These are phyloP conservation scores for Girardinichthys multiradiatus DNA, from an alignment of 2,113 vertebrate species.

Conservation along the genomic window DNA sequence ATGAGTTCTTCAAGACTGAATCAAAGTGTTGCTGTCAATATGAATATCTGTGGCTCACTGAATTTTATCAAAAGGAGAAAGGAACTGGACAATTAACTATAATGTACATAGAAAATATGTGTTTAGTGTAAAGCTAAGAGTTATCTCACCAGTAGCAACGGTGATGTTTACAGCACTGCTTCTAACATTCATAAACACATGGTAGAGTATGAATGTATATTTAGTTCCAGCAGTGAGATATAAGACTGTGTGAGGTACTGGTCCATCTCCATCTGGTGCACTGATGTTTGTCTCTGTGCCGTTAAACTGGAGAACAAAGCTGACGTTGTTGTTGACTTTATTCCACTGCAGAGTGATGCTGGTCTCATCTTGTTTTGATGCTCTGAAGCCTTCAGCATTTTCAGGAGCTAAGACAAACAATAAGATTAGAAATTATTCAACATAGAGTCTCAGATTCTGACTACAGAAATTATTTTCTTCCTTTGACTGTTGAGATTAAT, in stretches of 20 bases:
- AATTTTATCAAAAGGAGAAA: no score
- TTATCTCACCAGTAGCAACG: constrained; percentile 18
- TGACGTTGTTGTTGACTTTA: neutral
- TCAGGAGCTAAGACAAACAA: neutral
- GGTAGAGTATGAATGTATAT: neutral
- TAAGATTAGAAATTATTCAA: no score
- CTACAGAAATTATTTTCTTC: no score
- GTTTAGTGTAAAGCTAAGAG: no score
- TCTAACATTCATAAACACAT: neutral
- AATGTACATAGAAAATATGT: no score
- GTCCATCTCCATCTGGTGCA: constrained; percentile 1
- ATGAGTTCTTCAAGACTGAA: no score
- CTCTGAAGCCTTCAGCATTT: neutral
- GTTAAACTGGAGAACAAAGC: constrained; percentile 4
- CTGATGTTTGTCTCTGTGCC: constrained; percentile 10
- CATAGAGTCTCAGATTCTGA: no score
- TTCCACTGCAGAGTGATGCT: constrained; percentile 11
- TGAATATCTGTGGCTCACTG: no score
- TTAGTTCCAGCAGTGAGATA: constrained; percentile 10
- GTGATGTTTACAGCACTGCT: neutral
- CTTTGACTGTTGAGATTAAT: no score
- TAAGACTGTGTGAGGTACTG: constrained; percentile 28
- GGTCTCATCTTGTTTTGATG: neutral
- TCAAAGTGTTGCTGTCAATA: no score
- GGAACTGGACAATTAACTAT: no score